These are phyloP conservation scores for Anhinga anhinga DNA, from an alignment of 2,113 vertebrate species.

Conservation along the genomic window DNA sequence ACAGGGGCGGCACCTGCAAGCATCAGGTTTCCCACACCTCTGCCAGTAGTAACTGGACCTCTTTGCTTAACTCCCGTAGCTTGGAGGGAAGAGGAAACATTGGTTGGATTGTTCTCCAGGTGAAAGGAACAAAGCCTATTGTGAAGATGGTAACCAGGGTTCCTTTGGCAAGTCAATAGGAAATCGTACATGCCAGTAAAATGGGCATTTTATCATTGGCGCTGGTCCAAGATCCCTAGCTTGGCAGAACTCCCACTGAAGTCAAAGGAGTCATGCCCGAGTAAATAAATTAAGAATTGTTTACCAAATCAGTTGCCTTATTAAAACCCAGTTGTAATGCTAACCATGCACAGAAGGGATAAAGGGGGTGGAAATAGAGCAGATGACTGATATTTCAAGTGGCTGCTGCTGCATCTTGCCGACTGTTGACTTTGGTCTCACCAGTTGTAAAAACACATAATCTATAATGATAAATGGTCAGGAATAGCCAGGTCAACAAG, in stretches of 20 bases:
- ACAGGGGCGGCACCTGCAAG: not conserved
- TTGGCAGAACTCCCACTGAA: not conserved
- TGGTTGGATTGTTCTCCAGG: not conserved
- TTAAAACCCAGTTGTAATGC: not conserved
- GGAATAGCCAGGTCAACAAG: conserved; percentile 13
- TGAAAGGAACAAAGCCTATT: not conserved
- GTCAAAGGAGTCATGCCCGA: conserved; percentile 8
- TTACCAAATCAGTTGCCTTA: conserved; percentile 19
- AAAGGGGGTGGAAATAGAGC: not conserved
- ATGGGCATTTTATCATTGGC: conserved; percentile 2
- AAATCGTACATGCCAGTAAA: not conserved
- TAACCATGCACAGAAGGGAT: not conserved
- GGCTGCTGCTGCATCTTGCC: conserved; percentile 39
- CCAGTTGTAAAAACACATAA: conserved; percentile 37
- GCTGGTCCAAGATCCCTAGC: not conserved
- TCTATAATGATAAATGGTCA: conserved; percentile 63
- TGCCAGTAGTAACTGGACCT: not conserved
- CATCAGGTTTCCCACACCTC: not conserved
- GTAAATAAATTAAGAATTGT: conserved; percentile 47
- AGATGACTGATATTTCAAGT: conserved; percentile 27
- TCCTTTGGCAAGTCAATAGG: not conserved
- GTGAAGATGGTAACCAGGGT: conserved; percentile 8
- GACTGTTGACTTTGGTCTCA: conserved; percentile 17
- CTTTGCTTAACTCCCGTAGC: not conserved
- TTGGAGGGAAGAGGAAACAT: not conserved